Conservation (phyloP, 1,140 invertebrate genomes). For the Schlechtendalia chinensis region DNA sequence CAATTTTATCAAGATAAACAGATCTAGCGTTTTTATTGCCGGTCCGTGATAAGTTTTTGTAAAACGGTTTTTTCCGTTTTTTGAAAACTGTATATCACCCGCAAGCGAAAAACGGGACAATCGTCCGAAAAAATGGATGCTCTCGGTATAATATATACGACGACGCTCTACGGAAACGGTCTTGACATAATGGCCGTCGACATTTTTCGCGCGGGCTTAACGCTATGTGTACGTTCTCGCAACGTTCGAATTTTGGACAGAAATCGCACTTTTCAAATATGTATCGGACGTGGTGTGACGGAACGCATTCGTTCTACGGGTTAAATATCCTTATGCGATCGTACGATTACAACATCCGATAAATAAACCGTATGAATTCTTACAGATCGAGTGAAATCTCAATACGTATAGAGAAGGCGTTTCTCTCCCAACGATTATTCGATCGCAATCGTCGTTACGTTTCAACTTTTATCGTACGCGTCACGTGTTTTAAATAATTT, state of each 20-base stretch:
- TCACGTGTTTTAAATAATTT: no score
- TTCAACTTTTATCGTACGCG: no score
- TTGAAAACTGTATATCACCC: slow-evolving; percentile 34
- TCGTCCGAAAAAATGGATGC: slow-evolving; percentile 40
- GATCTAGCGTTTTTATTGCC: slow-evolving; percentile 49
- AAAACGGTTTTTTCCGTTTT: slow-evolving; percentile 36
- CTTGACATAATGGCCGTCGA: not conserved
- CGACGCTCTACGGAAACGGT: not conserved
- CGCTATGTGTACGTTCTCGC: not conserved
- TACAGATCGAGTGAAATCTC: no score
- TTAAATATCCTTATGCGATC: no score
- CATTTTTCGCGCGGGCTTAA: not conserved
- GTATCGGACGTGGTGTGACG: no score
- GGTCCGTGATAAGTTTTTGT: slow-evolving; percentile 49
- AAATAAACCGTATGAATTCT: no score
- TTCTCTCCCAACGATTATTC: no score
- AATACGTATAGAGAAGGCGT: no score
- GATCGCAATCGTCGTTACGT: no score
- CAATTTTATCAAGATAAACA: slow-evolving; percentile 50
- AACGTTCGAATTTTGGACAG: not conserved
- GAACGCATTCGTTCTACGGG: no score
- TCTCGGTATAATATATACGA: not conserved
- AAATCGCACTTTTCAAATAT: no score
- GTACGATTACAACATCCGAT: no score
- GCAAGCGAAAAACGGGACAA: slow-evolving; percentile 29